A percentile compares a stretch with the other conserved stretches of the same genome.
Evolutionary conservation across 1,140 invertebrate species (phyloP).

Genomic region (Mesaphorura yosii): DNA sequence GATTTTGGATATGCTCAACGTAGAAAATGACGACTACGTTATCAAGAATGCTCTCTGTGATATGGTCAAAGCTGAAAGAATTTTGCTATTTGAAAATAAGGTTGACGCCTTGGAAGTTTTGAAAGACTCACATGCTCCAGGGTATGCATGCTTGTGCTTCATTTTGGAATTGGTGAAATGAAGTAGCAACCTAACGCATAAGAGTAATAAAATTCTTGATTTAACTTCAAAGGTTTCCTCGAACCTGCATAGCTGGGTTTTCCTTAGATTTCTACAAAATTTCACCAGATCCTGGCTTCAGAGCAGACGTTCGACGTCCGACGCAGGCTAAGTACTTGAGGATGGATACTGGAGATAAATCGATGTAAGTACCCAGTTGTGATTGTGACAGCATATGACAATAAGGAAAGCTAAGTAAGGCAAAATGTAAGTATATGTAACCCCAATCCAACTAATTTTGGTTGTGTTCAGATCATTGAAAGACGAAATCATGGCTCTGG

Average conservation of each 20-base stretch:
- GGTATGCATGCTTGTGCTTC: not conserved
- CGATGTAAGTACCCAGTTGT: no score
- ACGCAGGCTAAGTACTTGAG: not conserved
- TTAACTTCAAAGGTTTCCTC: conserved; percentile 11
- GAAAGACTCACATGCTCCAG: not conserved
- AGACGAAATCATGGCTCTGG: no score
- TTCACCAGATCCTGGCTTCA: conserved; percentile 15
- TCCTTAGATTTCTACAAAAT: conserved; percentile 21
- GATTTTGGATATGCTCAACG: conserved; percentile 20
- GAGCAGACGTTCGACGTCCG: not conserved
- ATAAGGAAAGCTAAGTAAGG: no score
- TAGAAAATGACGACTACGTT: conserved; percentile 20
- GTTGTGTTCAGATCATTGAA: no score
- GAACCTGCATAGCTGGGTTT: conserved; percentile 4
- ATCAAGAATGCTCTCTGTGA: conserved; percentile 22
- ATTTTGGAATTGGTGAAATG: no score
- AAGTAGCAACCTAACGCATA: no score
- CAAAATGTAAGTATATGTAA: no score
- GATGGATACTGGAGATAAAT: no score
- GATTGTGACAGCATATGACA: no score
- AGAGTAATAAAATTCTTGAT: not conserved
- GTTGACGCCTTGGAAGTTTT: conserved; percentile 10
- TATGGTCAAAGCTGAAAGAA: conserved; percentile 7
- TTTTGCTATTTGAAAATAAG: conserved; percentile 18
- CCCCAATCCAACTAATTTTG: no score